These are phyloP conservation scores for Cheilosia impressa DNA, from an alignment of 2,888 invertebrate species.

Conservation along the genomic window DNA sequence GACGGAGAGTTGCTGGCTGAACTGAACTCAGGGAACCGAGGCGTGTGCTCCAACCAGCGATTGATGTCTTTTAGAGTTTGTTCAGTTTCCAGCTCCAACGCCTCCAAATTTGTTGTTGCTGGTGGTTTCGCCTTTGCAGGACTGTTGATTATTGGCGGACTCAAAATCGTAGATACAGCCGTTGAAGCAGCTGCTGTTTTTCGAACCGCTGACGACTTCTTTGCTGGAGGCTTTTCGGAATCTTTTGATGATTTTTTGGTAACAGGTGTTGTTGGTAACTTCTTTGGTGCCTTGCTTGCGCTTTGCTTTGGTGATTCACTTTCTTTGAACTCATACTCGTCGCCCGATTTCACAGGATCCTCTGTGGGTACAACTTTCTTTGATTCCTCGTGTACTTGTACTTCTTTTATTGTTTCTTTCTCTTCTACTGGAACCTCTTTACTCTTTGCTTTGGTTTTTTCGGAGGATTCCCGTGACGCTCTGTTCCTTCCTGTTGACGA, in stretches of 20 bases:
- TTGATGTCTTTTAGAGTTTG: slow-evolving; percentile 91
- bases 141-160: not conserved
- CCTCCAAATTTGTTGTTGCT: slow-evolving; percentile 84
- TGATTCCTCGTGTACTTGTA: slow-evolving; percentile 30
- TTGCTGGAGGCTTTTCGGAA: slow-evolving; percentile 84
- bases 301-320: slow-evolving; percentile 66
- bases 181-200: slow-evolving; percentile 30
- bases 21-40: slow-evolving; percentile 89
- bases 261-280: slow-evolving; percentile 33
- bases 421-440: slow-evolving; percentile 62
- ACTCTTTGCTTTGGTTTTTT: slow-evolving; percentile 76
- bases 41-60: slow-evolving; percentile 94
- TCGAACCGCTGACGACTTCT: slow-evolving; percentile 82
- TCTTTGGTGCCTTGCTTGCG: slow-evolving; percentile 72
- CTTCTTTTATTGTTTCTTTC: slow-evolving; percentile 83
- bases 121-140: slow-evolving; percentile 49
- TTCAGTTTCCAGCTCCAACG: slow-evolving; percentile 89
- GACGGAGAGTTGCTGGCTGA: slow-evolving; percentile 92
- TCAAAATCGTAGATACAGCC: slow-evolving; percentile 14
- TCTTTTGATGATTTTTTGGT: slow-evolving; percentile 75
- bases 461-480: slow-evolving; percentile 62
- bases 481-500: slow-evolving; percentile 38
- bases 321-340: slow-evolving; percentile 50
- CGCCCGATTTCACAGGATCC: slow-evolving; percentile 23
- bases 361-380: slow-evolving; percentile 3